phyloP scores from a whole-genome alignment of 2,797 vertebrate species.

The Chrysocyon brachyurus region DNA sequence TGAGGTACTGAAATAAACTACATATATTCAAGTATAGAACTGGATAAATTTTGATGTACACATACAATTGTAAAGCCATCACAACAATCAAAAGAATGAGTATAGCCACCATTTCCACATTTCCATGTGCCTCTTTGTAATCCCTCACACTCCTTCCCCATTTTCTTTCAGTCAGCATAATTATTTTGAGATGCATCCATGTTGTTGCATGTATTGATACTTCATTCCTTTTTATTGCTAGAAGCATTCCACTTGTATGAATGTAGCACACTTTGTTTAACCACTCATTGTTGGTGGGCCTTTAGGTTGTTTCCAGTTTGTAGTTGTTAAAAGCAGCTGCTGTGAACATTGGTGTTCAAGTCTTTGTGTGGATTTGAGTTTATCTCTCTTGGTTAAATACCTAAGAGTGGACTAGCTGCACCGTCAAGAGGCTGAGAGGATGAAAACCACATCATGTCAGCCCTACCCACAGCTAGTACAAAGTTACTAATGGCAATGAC shows the following conservation, averaged over 20 bases:
- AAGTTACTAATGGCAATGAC: background rate
- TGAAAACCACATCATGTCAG: background rate
- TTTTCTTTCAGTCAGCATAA: background rate
- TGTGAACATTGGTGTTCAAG: background rate
- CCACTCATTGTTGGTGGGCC: background rate
- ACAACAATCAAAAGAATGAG: background rate
- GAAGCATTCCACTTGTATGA: background rate
- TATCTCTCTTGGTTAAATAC: background rate
- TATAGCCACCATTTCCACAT: background rate
- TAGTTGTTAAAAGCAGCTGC: background rate
- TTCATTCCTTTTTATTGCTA: background rate
- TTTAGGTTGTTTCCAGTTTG: too few species aligned
- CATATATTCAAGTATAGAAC: background rate
- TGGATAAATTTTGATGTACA: background rate
- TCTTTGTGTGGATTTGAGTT: background rate
- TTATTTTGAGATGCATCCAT: background rate
- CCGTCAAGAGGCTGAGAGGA: background rate
- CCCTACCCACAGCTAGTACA: background rate
- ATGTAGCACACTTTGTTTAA: background rate
- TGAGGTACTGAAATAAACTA: background rate
- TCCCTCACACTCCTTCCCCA: background rate
- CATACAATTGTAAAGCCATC: background rate
- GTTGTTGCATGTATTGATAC: rapidly evolving
- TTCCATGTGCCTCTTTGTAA: background rate
- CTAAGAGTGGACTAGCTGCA: background rate